These are phyloP conservation scores for Xyrauchen texanus DNA, from an alignment of 2,113 vertebrate genomes.

Conservation along the genomic window DNA sequence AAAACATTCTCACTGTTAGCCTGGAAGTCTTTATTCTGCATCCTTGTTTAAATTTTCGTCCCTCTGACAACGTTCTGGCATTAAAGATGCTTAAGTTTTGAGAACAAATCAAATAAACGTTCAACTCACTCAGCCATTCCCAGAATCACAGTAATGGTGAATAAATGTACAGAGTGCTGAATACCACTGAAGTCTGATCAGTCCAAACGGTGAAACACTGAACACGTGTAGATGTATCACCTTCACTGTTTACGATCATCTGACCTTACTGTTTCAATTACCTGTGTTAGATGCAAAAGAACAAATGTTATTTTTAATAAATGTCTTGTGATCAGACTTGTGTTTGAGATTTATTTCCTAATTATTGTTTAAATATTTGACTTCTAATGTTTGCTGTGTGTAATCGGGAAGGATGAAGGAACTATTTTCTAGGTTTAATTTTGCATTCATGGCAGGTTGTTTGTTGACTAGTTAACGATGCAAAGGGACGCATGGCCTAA, in stretches of 20 bases:
- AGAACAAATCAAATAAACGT: no score
- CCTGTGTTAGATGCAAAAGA: conserved; percentile 5
- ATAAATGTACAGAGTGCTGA: not conserved
- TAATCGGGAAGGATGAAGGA: no score
- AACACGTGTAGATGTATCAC: not conserved
- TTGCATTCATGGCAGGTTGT: no score
- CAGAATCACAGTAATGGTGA: not conserved
- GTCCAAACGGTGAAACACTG: not conserved
- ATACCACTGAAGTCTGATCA: not conserved
- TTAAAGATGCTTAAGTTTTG: no score
- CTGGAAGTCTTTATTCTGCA: not conserved
- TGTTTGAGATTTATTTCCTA: conserved; percentile 20
- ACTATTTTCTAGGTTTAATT: no score
- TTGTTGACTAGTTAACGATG: no score
- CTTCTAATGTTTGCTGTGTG: no score
- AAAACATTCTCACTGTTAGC: not conserved
- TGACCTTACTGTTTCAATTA: conserved; percentile 48
- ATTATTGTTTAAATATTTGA: not conserved
- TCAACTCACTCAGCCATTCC: no score
- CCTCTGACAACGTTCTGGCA: not conserved
- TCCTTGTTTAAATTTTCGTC: not conserved
- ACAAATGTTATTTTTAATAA: conserved; percentile 15
- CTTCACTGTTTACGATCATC: not conserved
- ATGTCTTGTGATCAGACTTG: not conserved
- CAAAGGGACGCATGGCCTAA: not conserved